Evolutionary conservation across 2,888 invertebrate genomes (phyloP).

Genomic region (Buathra laborator): DNA sequence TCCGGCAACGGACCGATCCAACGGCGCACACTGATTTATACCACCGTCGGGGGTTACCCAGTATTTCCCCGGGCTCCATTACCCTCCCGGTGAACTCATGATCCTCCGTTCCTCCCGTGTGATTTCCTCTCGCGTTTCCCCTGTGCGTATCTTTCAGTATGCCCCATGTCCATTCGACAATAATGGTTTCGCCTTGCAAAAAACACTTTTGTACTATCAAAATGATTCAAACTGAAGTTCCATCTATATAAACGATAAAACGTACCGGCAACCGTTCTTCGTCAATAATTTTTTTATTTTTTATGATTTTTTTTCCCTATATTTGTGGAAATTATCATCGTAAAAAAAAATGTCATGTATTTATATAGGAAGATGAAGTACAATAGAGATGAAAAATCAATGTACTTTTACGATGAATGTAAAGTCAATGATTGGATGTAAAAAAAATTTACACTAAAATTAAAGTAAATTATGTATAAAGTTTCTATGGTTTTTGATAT

Average conservation of each 20-base stretch:
- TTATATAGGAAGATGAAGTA: no score
- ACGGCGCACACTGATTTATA: conserved; percentile 80
- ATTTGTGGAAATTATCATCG: no score
- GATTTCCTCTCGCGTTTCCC: conserved; percentile 61
- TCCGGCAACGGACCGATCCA: conserved; percentile 74
- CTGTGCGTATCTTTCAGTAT: conserved; percentile 25
- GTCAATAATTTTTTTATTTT: not conserved
- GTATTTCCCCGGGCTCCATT: conserved; percentile 76
- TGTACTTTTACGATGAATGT: no score
- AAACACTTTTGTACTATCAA: not conserved
- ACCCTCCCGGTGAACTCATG: conserved; percentile 78
- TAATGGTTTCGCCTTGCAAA: not conserved
- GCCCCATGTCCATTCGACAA: conserved; percentile 1
- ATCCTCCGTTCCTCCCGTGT: conserved; percentile 67
- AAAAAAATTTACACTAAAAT: no score
- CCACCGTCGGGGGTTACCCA: conserved; percentile 72
- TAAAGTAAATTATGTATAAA: no score
- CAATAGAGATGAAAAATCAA: no score
- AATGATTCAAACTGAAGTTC: not conserved
- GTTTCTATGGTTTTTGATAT: no score
- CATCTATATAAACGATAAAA: not conserved
- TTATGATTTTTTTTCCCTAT: not conserved
- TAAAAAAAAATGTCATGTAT: no score
- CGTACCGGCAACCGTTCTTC: not conserved
- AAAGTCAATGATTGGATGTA: no score